A percentile compares a stretch with the other conserved stretches of the same genome.
These are phyloP conservation scores for Agonopterix heracliana DNA, from an alignment of 2,888 invertebrate species.

Conservation along the genomic window DNA sequence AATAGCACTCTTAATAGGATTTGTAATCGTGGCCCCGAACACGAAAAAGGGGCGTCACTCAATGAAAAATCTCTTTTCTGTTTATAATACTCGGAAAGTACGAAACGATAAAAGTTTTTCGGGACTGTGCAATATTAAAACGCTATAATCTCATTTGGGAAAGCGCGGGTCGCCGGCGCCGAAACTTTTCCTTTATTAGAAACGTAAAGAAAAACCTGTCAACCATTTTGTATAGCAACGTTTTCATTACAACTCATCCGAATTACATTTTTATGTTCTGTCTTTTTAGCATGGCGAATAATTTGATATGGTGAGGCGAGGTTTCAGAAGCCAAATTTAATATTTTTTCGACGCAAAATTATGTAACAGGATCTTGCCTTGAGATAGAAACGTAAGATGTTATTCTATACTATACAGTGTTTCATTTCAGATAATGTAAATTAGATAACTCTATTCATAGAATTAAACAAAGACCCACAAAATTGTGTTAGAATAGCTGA, in stretches of 20 bases:
- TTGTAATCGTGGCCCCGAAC: conserved; percentile 49
- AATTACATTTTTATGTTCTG: conserved; percentile 39
- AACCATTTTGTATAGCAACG: conserved; percentile 49
- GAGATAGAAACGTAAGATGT: not conserved
- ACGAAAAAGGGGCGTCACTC: conserved; percentile 49
- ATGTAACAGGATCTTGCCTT: conserved; percentile 18
- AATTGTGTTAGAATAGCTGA: too few relatives aligned
- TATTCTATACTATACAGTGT: not conserved
- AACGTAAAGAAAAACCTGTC: conserved; percentile 48
- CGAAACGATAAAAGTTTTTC: conserved; percentile 65
- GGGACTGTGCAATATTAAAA: conserved; percentile 63
- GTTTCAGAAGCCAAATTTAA: conserved; percentile 45
- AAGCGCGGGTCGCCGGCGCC: conserved; percentile 39
- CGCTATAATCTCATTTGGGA: conserved; percentile 58
- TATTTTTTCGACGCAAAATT: conserved; percentile 35
- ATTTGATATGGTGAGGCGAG: conserved; percentile 24
- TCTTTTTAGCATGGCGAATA: conserved; percentile 26
- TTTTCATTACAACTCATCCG: conserved; percentile 60
- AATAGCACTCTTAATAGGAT: conserved; percentile 54
- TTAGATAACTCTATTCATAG: too few relatives aligned
- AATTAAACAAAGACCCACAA: too few relatives aligned
- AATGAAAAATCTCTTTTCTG: conserved; percentile 57
- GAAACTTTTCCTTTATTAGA: conserved; percentile 57
- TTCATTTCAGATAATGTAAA: not conserved
- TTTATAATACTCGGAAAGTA: conserved; percentile 53